These are phyloP conservation scores for Bombus waltoni DNA, from an alignment of 1,140 invertebrate species.

Conservation along the genomic window DNA sequence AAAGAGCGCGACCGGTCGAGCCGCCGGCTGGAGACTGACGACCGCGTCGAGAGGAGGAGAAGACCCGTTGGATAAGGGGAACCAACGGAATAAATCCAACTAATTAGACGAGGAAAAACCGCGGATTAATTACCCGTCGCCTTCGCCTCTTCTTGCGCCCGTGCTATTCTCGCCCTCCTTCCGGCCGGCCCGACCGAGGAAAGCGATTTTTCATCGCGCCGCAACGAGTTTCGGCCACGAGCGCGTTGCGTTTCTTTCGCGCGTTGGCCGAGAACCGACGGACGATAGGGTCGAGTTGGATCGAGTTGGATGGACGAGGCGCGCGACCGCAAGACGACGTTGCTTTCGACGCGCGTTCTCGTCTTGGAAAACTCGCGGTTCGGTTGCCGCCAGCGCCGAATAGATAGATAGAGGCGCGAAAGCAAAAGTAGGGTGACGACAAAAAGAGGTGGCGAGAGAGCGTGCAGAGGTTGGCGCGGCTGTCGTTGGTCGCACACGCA, in stretches of 20 bases:
- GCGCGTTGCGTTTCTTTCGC: background rate
- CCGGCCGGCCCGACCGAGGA: constrained; percentile 53
- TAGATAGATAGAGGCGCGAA: too few species aligned
- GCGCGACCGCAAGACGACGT: too few species aligned
- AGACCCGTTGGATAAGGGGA: constrained; percentile 74
- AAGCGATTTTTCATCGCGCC: constrained; percentile 73
- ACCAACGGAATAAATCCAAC: constrained; percentile 82
- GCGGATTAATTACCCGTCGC: constrained; percentile 81
- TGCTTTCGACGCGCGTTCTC: too few species aligned
- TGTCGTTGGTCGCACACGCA: background rate
- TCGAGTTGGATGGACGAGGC: too few species aligned
- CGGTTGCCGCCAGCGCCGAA: too few species aligned
- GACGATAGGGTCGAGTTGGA: background rate
- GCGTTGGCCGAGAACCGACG: background rate
- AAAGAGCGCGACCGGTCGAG: constrained; percentile 50
- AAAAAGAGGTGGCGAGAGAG: constrained; percentile 3
- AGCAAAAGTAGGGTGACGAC: too few species aligned
- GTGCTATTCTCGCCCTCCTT: constrained; percentile 34
- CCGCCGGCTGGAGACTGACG: constrained; percentile 55
- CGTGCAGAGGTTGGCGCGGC: background rate
- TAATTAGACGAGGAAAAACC: constrained; percentile 83
- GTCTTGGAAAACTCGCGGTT: too few species aligned
- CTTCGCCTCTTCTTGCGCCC: constrained; percentile 67
- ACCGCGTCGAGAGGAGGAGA: constrained; percentile 28
- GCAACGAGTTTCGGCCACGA: constrained; percentile 33